Percentiles rank a stretch among this genome's conserved stretches.
Conservation (phyloP, 2,888 invertebrate genomes). For the Chorisops tibialis region DNA sequence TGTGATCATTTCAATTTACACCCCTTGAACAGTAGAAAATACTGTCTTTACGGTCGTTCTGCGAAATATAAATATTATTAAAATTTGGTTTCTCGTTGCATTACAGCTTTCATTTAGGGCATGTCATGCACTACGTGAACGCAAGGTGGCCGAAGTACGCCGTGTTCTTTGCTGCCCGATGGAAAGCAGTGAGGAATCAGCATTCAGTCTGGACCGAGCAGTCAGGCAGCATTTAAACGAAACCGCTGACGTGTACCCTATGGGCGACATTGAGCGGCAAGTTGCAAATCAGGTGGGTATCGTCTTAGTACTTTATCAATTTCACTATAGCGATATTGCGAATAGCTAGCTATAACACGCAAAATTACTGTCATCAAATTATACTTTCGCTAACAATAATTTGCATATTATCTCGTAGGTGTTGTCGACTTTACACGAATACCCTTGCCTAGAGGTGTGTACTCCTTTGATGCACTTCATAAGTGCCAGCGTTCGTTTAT, state of each 20-base stretch:
- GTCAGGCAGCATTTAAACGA: slow-evolving; percentile 65
- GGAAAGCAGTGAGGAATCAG: slow-evolving; percentile 52
- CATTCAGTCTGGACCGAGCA: slow-evolving; percentile 56
- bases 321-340: background rate
- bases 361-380: background rate
- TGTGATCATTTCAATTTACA: background rate
- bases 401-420: too few relatives aligned
- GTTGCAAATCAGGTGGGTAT: slow-evolving; percentile 59
- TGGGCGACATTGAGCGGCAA: slow-evolving; percentile 65
- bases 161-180: slow-evolving; percentile 56
- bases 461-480: slow-evolving; percentile 75
- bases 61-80: too few relatives aligned
- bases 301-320: background rate
- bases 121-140: slow-evolving; percentile 66
- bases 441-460: slow-evolving; percentile 81
- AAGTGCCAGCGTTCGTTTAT: slow-evolving; percentile 76
- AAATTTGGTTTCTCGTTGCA: background rate
- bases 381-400: too few relatives aligned
- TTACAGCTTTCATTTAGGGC: slow-evolving; percentile 70
- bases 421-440: slow-evolving; percentile 87
- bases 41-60: too few relatives aligned
- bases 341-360: background rate
- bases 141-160: slow-evolving; percentile 70
- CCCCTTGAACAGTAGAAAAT: too few relatives aligned
- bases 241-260: slow-evolving; percentile 68